Evolutionary conservation across 2,113 vertebrate genomes (phyloP), one percentile per base, ranked within the genome.

Genomic region (Dermatemys mawii): DNA sequence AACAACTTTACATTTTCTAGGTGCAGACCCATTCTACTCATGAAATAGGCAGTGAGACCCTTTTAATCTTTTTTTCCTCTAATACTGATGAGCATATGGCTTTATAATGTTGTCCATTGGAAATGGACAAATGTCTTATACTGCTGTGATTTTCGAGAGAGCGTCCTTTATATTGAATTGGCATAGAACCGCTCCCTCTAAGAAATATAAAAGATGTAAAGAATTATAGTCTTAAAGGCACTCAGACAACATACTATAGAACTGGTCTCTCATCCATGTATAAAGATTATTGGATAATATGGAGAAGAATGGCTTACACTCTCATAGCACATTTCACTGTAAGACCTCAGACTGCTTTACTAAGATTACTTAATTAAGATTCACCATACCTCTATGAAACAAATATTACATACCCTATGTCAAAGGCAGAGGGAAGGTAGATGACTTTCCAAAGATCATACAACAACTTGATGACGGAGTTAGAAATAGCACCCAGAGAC

Each of bases 361-460:
- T 92, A 87, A 78, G 2, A 92, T 83, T 83, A 79, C 2, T 87
- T 90, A 91, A 81, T 83, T 89, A 90, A 90, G 22, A 87, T 92
- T 88, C 53, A 78, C 13, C 82, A 35, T 26, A 88, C 41, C 70
- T 83, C 44, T 90, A 12, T 86, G 83, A 92, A 91, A 93, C 86
- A 81, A 86, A 86, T 91, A 44, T 38, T 84, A 44, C 79, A 16
- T 24, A 55, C 8, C 54, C 32, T 76, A 48, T 78, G 81, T 88
- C 81, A 79, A 90, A 86, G 63, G 48, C 81, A 83, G 38, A 63
- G 38, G 54, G 83, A 60, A 51, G 81, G 35, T 70, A 86, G 79
- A 96, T 16, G 14, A 38, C 57, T 90, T 55, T 78, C 10, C 26
- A 76, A n/a, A 86, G 60, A 35, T 4, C 8, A 91, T 24, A 70